Conservation (phyloP, 2,113 vertebrate species). For the Astatotilapia flaviijosephi region DNA sequence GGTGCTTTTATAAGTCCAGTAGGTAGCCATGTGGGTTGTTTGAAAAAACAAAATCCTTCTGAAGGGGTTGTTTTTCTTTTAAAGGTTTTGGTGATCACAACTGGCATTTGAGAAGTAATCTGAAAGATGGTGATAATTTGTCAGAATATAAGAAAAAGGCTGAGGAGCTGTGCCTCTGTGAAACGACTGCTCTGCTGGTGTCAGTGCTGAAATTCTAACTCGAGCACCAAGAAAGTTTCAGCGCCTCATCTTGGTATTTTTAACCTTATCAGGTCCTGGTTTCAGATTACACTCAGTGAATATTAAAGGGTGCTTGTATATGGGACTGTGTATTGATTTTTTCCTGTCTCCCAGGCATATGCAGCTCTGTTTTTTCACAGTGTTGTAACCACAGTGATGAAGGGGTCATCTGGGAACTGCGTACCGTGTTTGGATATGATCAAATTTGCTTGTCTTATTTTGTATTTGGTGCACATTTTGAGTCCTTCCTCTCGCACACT, state of each 20-base stretch:
- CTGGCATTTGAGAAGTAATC: not conserved
- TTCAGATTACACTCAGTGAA: not conserved
- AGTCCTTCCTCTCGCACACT: not conserved
- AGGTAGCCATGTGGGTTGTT: not conserved
- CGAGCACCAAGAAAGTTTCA: not conserved
- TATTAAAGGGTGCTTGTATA: not conserved
- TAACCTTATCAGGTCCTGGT: not conserved
- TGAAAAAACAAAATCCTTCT: not conserved
- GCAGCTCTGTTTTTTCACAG: not conserved
- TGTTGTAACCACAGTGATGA: not conserved
- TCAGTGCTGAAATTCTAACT: slow-evolving; percentile 12
- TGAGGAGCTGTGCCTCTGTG: not conserved
- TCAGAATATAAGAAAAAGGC: not conserved
- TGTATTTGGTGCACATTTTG: not conserved
- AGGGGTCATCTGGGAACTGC: not conserved
- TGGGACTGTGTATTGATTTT: not conserved
- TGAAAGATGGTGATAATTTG: not conserved
- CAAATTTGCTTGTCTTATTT: not conserved
- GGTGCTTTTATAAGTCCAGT: not conserved
- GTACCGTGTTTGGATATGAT: not conserved
- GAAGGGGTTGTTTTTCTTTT: not conserved
- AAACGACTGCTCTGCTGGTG: not conserved
- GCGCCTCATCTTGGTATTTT: not conserved
- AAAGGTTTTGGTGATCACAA: not conserved
- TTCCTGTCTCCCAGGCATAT: not conserved